A percentile compares a stretch with the other conserved stretches of the same genome.
Evolutionary conservation across 1,140 invertebrate species (phyloP).

Genomic region (Lordiphosa clarofinis): DNA sequence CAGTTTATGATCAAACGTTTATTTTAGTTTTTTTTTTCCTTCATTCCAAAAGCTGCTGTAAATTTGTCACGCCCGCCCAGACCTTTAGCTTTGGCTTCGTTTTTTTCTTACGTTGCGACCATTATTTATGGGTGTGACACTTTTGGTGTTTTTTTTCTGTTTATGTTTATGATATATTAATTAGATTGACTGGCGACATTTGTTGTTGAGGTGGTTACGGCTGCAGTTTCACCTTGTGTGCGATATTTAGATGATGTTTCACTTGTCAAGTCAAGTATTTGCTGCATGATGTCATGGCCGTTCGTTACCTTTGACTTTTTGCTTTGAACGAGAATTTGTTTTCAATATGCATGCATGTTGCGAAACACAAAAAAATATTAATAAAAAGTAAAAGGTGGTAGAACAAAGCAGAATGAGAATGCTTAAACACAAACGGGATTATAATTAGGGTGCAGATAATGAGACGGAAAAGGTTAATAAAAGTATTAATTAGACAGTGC

Average conservation of each 20-base stretch:
- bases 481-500: no score
- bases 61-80: conserved; percentile 34
- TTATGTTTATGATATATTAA: conserved; percentile 40
- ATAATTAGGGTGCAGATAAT: background rate
- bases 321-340: conserved; percentile 45
- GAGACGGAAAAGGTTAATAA: no score
- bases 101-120: background rate
- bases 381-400: conserved; percentile 39
- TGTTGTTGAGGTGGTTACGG: background rate
- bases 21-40: conserved; percentile 18
- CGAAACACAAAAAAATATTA: conserved; percentile 34
- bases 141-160: conserved; percentile 15
- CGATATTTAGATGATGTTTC: conserved; percentile 23
- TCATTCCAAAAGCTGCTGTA: conserved; percentile 28
- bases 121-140: conserved; percentile 48
- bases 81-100: conserved; percentile 37
- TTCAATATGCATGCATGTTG: conserved; percentile 46
- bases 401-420: conserved; percentile 19
- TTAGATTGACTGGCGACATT: conserved; percentile 34
- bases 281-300: conserved; percentile 63
- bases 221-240: conserved; percentile 12
- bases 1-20: conserved; percentile 45
- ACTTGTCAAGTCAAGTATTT: conserved; percentile 38
- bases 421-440: conserved; percentile 7
- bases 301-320: conserved; percentile 58